A percentile compares a stretch with the other conserved stretches of the same genome.
These are phyloP conservation scores for Brachionus calyciflorus DNA, from an alignment of 1,140 invertebrate species.

Conservation along the genomic window DNA sequence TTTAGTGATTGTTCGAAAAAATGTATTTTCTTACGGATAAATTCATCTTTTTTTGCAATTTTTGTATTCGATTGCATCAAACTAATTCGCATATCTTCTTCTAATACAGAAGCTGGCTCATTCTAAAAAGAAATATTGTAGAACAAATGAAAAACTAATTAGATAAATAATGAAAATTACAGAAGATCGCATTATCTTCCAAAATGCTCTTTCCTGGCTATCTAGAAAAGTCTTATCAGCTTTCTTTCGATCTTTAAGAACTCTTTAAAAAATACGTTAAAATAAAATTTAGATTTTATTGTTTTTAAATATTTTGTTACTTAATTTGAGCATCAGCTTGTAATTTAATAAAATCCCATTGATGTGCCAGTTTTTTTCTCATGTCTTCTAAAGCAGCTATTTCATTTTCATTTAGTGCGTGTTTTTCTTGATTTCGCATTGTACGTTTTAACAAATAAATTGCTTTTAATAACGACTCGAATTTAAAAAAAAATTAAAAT, in stretches of 20 bases:
- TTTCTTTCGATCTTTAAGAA: constrained; percentile 45
- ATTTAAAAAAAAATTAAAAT: not conserved
- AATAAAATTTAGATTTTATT: not conserved
- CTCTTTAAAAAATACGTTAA: not conserved
- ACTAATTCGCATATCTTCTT: constrained; percentile 30
- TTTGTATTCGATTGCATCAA: not conserved
- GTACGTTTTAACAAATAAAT: constrained; percentile 46
- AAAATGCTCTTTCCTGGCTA: constrained; percentile 46
- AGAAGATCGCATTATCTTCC: constrained; percentile 30
- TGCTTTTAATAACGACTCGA: too few relatives aligned
- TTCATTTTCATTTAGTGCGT: constrained; percentile 33
- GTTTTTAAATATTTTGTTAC: not conserved
- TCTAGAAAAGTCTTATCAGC: constrained; percentile 42
- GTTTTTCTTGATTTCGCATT: constrained; percentile 35
- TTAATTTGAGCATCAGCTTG: constrained; percentile 42
- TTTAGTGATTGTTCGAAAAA: constrained; percentile 39
- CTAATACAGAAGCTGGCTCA: constrained; percentile 19
- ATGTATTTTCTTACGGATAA: constrained; percentile 6
- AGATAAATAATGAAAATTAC: not conserved
- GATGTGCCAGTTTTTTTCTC: constrained; percentile 41
- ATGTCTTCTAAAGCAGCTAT: constrained; percentile 22
- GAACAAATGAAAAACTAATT: not conserved
- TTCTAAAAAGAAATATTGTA: not conserved
- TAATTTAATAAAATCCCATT: constrained; percentile 46
- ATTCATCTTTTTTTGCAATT: constrained; percentile 12